Evolutionary conservation across 2,888 invertebrate genomes (phyloP).

Genomic region (Meghimatium bilineatum): DNA sequence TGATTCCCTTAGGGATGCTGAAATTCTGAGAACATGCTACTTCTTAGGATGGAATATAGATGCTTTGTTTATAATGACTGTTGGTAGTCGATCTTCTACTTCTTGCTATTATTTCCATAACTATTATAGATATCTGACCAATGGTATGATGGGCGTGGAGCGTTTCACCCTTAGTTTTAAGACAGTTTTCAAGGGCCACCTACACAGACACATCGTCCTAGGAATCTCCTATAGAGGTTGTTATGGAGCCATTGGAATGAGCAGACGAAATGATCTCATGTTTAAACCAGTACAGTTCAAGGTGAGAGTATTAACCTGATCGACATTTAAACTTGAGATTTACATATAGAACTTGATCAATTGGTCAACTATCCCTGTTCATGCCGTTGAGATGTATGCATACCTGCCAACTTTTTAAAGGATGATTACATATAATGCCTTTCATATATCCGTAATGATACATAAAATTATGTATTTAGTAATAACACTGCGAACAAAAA

Average conservation of each 20-base stretch:
- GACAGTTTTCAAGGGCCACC: slow-evolving; percentile 71
- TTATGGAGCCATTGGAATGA: slow-evolving; percentile 77
- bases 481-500: no score
- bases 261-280: slow-evolving; percentile 76
- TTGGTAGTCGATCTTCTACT: background rate
- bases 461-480: no score
- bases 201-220: slow-evolving; percentile 77
- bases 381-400: no score
- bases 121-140: slow-evolving; percentile 73
- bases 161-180: slow-evolving; percentile 77
- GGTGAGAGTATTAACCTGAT: slow-evolving; percentile 56
- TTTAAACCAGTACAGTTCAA: slow-evolving; percentile 75
- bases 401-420: no score
- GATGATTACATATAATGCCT: no score
- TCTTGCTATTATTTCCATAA: background rate
- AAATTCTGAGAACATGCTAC: no score
- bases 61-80: no score
- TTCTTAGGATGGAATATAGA: no score
- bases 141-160: slow-evolving; percentile 74
- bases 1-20: no score
- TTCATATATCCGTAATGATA: no score
- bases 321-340: background rate
- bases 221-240: slow-evolving; percentile 74
- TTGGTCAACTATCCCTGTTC: no score
- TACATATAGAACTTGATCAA: no score